Evolutionary conservation across 64 coral and sea anemone genomes (phyloP).

Genomic region (Montipora foliosa): DNA sequence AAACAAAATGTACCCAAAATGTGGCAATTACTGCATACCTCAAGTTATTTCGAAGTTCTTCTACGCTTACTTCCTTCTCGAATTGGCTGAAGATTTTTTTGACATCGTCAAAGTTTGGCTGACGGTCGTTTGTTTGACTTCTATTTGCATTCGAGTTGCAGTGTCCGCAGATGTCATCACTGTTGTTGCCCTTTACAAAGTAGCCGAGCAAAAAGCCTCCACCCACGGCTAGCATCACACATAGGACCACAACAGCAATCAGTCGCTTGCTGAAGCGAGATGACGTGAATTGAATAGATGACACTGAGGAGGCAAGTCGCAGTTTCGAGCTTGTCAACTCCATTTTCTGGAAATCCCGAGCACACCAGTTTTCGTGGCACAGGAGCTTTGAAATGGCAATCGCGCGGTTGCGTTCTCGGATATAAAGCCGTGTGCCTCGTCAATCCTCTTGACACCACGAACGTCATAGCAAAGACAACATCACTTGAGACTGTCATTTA

Average conservation of each 20-base stretch:
- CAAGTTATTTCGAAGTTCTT: constrained; percentile 4
- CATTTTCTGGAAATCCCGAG: background rate
- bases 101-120: background rate
- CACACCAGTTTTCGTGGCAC: background rate
- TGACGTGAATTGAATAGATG: background rate
- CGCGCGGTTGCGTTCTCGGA: background rate
- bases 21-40: background rate
- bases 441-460: background rate
- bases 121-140: background rate
- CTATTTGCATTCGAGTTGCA: background rate
- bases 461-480: background rate
- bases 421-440: background rate
- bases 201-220: constrained; percentile 21
- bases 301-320: constrained; percentile 5
- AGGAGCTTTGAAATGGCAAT: background rate
- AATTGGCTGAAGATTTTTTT: background rate
- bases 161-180: background rate
- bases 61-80: constrained; percentile 1
- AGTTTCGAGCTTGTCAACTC: constrained; percentile 23
- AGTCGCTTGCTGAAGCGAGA: background rate
- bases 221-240: background rate
- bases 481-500: too few relatives aligned
- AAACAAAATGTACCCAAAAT: background rate
- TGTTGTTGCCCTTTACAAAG: constrained; percentile 16
- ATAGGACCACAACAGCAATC: background rate